Evolutionary conservation across 2,797 vertebrate species (phyloP).

Genomic region (Danio aesculapii): DNA sequence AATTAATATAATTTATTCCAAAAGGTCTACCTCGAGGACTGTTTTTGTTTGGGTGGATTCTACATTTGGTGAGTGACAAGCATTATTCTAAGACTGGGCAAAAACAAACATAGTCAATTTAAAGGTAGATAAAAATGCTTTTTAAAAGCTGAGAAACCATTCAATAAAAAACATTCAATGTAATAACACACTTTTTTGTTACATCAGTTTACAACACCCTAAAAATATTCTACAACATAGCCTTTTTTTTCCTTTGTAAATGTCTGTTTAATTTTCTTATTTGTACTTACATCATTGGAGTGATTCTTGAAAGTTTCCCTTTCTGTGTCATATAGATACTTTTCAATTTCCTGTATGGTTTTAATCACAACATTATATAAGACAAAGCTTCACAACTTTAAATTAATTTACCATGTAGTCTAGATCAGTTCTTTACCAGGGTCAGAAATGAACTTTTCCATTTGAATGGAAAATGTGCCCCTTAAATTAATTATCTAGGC

Average conservation of each 20-base stretch:
- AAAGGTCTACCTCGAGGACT: background rate
- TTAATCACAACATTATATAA: too few species aligned
- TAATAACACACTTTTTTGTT: background rate
- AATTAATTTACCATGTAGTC: too few species aligned
- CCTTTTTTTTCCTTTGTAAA: background rate
- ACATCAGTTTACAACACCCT: background rate
- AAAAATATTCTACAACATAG: background rate
- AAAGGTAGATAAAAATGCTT: background rate
- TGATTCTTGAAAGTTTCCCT: constrained; percentile 26
- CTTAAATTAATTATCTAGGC: too few species aligned
- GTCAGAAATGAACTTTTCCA: too few species aligned
- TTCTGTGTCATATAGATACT: constrained; percentile 34
- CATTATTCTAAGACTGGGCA: background rate
- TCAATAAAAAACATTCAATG: background rate
- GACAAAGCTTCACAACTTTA: too few species aligned
- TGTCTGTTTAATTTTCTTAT: background rate
- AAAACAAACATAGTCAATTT: background rate
- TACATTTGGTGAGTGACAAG: constrained; percentile 1
- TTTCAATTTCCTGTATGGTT: constrained; percentile 28
- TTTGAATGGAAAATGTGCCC: too few species aligned
- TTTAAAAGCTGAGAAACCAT: background rate
- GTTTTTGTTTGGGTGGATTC: background rate
- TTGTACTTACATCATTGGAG: constrained; percentile 32
- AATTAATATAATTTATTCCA: background rate
- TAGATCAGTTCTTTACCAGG: too few species aligned